Evolutionary conservation across 2,113 vertebrate genomes (phyloP).

Genomic region (Callipepla californica): DNA sequence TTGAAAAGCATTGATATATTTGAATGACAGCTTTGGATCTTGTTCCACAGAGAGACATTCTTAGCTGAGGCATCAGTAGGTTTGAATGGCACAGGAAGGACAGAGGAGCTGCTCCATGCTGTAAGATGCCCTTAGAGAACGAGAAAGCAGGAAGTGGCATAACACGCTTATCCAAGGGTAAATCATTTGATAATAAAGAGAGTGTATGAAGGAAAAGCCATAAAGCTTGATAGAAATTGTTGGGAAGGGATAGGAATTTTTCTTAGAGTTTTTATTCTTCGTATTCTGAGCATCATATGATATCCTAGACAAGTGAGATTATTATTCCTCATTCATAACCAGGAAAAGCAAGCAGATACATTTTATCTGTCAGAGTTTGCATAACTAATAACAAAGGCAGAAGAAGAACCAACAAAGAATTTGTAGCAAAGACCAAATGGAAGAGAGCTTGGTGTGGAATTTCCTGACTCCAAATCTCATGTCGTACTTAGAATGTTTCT

Average conservation of each 20-base stretch:
- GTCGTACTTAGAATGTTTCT: neutral
- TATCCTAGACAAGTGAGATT: neutral
- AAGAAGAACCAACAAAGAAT: neutral
- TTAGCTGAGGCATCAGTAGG: neutral
- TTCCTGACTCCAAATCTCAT: neutral
- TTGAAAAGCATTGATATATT: conserved; percentile 5
- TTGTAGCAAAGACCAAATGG: neutral
- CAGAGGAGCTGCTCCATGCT: neutral
- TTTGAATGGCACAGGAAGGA: neutral
- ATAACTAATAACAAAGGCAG: neutral
- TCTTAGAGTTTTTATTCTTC: neutral
- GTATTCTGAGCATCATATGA: neutral
- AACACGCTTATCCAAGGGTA: neutral
- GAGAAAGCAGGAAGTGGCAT: neutral
- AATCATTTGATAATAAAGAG: neutral
- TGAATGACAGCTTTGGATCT: neutral
- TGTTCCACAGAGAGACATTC: neutral
- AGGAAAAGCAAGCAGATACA: neutral
- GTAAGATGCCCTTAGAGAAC: neutral
- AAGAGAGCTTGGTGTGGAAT: neutral
- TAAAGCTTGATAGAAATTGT: neutral
- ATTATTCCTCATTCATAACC: neutral
- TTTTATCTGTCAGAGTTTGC: neutral
- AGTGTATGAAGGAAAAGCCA: neutral
- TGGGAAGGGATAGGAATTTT: neutral